Evolutionary conservation across 2,113 vertebrate genomes (phyloP).

Genomic region (Eublepharis macularius): DNA sequence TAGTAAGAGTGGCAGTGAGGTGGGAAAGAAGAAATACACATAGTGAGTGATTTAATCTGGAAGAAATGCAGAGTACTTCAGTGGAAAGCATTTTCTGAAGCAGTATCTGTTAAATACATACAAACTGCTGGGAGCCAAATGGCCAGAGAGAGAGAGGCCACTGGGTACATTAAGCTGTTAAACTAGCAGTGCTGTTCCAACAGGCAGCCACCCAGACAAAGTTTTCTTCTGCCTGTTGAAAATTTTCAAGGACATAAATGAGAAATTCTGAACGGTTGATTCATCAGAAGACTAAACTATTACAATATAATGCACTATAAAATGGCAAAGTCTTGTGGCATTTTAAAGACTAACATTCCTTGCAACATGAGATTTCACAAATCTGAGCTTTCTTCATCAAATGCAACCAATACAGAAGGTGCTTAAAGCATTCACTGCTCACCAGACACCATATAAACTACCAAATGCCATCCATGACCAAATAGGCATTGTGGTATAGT

Average conservation of each 20-base stretch:
- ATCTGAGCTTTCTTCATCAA: neutral
- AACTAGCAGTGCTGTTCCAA: constrained; percentile 34
- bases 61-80: constrained; percentile 61
- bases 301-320: neutral
- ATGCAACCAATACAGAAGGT: neutral
- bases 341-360: neutral
- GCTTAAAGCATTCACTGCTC: neutral
- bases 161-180: constrained; percentile 39
- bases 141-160: constrained; percentile 42
- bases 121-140: constrained; percentile 55
- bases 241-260: rapidly evolving
- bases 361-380: neutral
- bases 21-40: constrained; percentile 18
- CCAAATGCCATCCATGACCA: neutral
- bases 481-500: neutral
- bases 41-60: constrained; percentile 49
- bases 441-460: neutral
- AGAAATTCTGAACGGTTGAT: constrained; percentile 3
- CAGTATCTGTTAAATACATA: constrained; percentile 60
- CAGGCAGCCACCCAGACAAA: neutral
- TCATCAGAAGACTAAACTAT: neutral
- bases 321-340: neutral
- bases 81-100: constrained; percentile 61
- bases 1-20: constrained; percentile 56
- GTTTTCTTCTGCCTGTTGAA: constrained; percentile 22